Conservation (phyloP, 2,888 invertebrate species). For the Noctua janthina region DNA sequence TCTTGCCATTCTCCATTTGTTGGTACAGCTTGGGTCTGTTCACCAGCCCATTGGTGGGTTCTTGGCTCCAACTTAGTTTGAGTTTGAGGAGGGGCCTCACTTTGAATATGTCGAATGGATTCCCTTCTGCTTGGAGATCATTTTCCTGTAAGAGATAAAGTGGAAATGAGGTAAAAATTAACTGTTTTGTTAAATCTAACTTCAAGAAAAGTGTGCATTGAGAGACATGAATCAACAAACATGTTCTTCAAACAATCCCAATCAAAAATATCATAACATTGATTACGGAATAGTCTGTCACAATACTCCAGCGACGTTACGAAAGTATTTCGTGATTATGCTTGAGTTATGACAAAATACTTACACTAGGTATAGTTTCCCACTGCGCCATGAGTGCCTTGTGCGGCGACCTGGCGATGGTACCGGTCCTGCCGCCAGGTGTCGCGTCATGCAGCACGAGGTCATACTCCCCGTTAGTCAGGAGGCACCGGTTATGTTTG, state of each 20-base stretch:
- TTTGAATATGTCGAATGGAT: slow-evolving; percentile 94
- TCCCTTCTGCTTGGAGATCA: slow-evolving; percentile 85
- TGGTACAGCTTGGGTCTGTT: slow-evolving; percentile 92
- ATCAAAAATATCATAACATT: neutral
- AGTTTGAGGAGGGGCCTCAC: slow-evolving; percentile 96
- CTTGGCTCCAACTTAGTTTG: slow-evolving; percentile 95
- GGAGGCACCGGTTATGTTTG: slow-evolving; percentile 95
- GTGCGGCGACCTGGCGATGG: slow-evolving; percentile 86
- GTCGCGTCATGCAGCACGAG: slow-evolving; percentile 95
- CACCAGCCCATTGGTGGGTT: slow-evolving; percentile 92
- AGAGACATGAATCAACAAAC: neutral
- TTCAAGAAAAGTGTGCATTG: neutral
- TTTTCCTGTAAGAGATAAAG: slow-evolving; percentile 79
- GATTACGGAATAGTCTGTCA: neutral
- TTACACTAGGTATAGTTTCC: slow-evolving; percentile 91
- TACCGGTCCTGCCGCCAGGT: slow-evolving; percentile 91
- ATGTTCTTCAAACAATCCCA: neutral
- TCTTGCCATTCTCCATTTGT: slow-evolving; percentile 85
- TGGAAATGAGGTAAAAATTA: neutral
- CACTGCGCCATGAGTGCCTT: slow-evolving; percentile 89
- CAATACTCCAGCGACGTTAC: neutral
- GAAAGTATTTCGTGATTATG: neutral
- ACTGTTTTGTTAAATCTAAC: neutral
- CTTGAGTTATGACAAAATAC: slow-evolving; percentile 60
- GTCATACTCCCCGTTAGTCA: slow-evolving; percentile 97